Base-by-base conservation (phyloP, 2,797 vertebrate species). In the Falco concolor region DNA sequence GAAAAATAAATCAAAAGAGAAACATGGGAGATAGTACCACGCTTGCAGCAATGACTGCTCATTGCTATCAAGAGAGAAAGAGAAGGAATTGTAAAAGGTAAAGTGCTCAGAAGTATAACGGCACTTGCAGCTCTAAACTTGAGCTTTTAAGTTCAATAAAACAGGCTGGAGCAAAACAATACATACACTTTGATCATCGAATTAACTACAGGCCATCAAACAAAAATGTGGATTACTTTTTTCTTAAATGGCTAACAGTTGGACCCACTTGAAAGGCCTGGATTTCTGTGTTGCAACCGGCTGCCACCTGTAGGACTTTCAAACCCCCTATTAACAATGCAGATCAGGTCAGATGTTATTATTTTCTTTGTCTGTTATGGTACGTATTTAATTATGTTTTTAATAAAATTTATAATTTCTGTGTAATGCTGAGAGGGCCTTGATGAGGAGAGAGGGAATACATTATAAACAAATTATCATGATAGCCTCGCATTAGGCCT, bases 391-490 rank as follows among this genome's bases (percentile, higher is more conserved):
- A 78, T 94, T 23, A 80, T 8, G 3, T 34, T 93, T 93, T 68
- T 76, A 93, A 90, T 53, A 60, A 12, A 59, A 69, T 87, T 89
- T 91, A 40, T 86, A 86, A 91, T 56, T 84, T 53, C 86, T 90
- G 38, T 17, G 50, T 42, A 94, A 76, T 57, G 70, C 25, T 6
- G 7, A 87, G 53, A 80, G 25, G 28, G 34, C 32, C 34, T 79
- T 28, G 13, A 86, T 65, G 70, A 23, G 16, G 44, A 89, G 21
- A 56, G 72, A 60, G 70, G 38, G 68, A 89, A 76, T 59, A 73
- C 38, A 56, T 80, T 53, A 93, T 36, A 79, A 96, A 93, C 75
- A 92, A 88, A 93, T 90, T 82, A 92, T 76, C 28, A 50, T 42
- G 32, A 53, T 67, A 57, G 70, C 54, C 47, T 45, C 57, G 69